phyloP scores from a whole-genome alignment of 2,888 invertebrate species.

The Caradrina clavipalpis region DNA sequence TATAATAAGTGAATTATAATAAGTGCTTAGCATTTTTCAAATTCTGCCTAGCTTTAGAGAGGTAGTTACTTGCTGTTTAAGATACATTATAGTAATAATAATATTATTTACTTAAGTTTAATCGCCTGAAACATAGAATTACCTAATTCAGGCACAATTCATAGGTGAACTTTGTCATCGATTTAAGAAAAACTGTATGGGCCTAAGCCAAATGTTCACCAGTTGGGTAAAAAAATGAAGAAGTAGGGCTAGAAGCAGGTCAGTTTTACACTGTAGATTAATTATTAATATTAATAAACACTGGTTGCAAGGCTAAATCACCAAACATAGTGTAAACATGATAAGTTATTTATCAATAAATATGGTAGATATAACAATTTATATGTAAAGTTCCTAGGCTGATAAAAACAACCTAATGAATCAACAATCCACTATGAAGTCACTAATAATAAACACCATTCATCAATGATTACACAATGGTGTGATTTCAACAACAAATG shows the following conservation, averaged over 20 bases:
- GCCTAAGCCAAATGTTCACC: too few relatives aligned
- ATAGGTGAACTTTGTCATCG: too few relatives aligned
- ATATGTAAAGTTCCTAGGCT: background rate
- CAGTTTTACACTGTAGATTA: too few relatives aligned
- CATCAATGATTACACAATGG: constrained; percentile 1
- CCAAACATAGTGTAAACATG: constrained; percentile 19
- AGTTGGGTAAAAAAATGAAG: too few relatives aligned
- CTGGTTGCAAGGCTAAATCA: constrained; percentile 27
- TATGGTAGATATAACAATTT: background rate
- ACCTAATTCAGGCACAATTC: too few relatives aligned
- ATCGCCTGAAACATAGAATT: too few relatives aligned
- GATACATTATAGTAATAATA: background rate
- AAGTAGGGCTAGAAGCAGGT: too few relatives aligned
- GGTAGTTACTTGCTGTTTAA: constrained; percentile 24
- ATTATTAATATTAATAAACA: background rate
- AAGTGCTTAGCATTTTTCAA: background rate
- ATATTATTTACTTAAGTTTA: background rate
- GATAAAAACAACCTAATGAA: constrained; percentile 28
- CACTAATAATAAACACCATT: constrained; percentile 33
- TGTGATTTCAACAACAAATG: constrained; percentile 7
- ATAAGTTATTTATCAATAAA: constrained; percentile 39
- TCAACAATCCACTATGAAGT: constrained; percentile 14
- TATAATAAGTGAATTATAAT: background rate
- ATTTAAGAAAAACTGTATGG: too few relatives aligned
- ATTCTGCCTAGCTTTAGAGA: background rate